Base-by-base conservation (phyloP, 2,797 vertebrate species). In the Microctenopoma stevenorrisi region DNA sequence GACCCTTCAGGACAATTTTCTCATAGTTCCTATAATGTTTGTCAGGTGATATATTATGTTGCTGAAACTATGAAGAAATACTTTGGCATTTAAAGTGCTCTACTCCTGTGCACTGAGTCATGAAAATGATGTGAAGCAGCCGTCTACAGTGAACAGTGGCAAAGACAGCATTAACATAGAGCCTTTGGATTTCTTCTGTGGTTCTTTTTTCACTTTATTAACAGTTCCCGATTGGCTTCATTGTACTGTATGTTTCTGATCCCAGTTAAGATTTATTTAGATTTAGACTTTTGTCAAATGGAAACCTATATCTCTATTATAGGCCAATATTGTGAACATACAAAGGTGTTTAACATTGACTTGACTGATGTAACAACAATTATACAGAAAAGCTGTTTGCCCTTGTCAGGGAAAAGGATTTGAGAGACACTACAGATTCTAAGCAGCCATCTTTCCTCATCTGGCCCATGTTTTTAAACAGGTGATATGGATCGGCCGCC, bases 101-200 rank as follows among this genome's bases (percentile, higher is more conserved):
- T 56, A 26, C 52, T 72, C 56, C 53, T 68, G 28, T 53, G 54
- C 12, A 6, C n/a, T 22, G 40, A 44, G 13, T 74, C 37, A 77
- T 76, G 65, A 74, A 70, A 52, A 0, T 74, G 54, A 75, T 16
- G 53, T 40, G 18, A 74, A 71, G 64, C 81, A 80, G 52, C 33
- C 26, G 12, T 28, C 3, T 38, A 4, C 22, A 9, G 43, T 30
- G 30, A 67, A 67, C n/a, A 4, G 14, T 22, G 16, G 16, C 7
- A 18, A 3, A 16, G 8, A 46, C 43, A 43, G 42, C 43, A 7
- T 16, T 7, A 0, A n/a, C 5, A 5, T 13, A 46, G 16, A 1
- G 42, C 25, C 72, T 61, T 14, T 33, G 26, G 40, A 42, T 11
- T 63, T 1, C 70, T 68, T 74, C 30, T 59, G 0, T 26, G 12